Base-by-base conservation (phyloP, 2,113 vertebrate species). In the Calonectris borealis region DNA sequence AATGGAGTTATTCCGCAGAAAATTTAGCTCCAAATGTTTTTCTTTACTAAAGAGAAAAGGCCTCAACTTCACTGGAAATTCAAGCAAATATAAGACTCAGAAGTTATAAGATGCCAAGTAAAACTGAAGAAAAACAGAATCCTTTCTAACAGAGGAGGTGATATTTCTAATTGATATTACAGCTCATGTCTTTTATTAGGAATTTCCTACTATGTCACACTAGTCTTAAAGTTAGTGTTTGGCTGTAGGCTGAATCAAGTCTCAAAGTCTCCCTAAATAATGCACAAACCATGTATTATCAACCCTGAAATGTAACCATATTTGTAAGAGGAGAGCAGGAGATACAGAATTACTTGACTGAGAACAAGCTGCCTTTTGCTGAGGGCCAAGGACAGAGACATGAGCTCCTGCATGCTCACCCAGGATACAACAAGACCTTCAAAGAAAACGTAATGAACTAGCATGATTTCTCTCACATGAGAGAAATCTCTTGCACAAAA, bases 341-440 rank as follows among this genome's bases (percentile, higher is more conserved):
- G 21, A 58, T 31, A 78, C 3, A 21, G 29, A 17, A 52, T 55
- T 49, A 48, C 29, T 25, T 68, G 51, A 54, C 25, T 69, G 21
- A 86, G 44, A 78, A 32, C 4, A 87, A 54, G 13, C 7, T 84
- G 40, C 11, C 25, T 91, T 91, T 87, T 82, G 38, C 29, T 83
- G 40, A 55, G 4, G 18, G 17, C 6, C 36, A 62, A 58, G 16
- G 48, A 77, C 34, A 77, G 36, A 75, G 36, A 55, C 15, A 26
- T 3, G 5, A 92, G 20, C 9, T 71, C 9, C 51, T 31, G n/a
- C 64, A 78, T 0, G 0, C 11, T 54, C 32, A 64, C 16, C 8
- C 25, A 62, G 65, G 60, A 22, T 70, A 24, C 40, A 51, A 51
- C 5, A 52, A 72, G 13, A 70, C 11, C 16, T 66, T 89, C 36